phyloP scores from a whole-genome alignment of 2,797 vertebrate genomes.

The Myotis planiceps region DNA sequence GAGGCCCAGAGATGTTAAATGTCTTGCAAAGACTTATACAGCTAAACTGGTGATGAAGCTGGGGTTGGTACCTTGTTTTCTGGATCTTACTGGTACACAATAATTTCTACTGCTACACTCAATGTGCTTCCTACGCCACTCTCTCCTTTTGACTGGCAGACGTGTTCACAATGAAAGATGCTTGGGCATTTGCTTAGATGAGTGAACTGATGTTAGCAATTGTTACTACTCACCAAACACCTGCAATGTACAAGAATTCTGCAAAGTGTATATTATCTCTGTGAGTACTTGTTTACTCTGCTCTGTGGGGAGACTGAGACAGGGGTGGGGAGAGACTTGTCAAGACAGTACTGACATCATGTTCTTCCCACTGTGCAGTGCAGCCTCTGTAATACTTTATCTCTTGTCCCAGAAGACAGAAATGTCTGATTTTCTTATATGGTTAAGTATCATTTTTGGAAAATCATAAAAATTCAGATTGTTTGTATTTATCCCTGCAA shows the following conservation, averaged over 20 bases:
- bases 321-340: not conserved
- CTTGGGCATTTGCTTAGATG: not conserved
- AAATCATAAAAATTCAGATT: slow-evolving; percentile 65
- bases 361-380: not conserved
- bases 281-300: not conserved
- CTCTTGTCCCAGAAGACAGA: slow-evolving; percentile 42
- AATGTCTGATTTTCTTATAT: slow-evolving; percentile 40
- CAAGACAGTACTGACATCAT: not conserved
- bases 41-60: not conserved
- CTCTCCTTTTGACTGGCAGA: not conserved
- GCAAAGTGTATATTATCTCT: not conserved
- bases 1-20: not conserved
- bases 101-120: not conserved
- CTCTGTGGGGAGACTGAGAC: not conserved
- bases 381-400: not conserved
- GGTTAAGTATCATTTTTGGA: slow-evolving; percentile 45
- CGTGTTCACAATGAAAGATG: not conserved
- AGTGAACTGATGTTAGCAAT: not conserved
- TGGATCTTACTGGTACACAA: not conserved
- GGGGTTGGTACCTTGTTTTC: not conserved
- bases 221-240: not conserved
- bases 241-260: not conserved
- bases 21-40: not conserved
- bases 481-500: slow-evolving; percentile 60
- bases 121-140: not conserved